Conservation (phyloP, 2,113 vertebrate genomes). For the Promerops cafer region DNA sequence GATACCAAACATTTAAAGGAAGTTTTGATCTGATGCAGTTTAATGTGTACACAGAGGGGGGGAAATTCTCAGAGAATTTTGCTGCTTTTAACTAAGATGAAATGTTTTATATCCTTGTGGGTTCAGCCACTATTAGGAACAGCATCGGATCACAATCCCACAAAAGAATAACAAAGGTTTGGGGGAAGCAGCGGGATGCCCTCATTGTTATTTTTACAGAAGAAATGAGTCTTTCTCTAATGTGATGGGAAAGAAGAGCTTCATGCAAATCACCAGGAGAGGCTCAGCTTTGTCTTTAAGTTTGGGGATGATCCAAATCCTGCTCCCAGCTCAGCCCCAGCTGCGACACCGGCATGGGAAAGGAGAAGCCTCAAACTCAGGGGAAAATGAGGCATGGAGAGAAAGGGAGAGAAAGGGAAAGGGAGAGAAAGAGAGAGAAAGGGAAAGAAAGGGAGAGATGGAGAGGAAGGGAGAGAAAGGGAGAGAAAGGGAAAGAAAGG, state of each 20-base stretch:
- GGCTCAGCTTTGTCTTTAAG: neutral
- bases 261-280: neutral
- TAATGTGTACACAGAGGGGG: neutral
- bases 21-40: neutral
- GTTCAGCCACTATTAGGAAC: neutral
- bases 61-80: neutral
- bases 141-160: neutral
- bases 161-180: neutral
- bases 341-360: fast-evolving
- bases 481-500: neutral
- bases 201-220: neutral
- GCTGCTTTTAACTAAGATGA: neutral
- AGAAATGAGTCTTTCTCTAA: neutral
- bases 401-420: neutral
- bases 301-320: neutral
- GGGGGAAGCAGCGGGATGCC: neutral
- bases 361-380: fast-evolving
- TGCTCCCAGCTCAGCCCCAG: neutral
- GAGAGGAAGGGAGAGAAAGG: neutral
- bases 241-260: neutral
- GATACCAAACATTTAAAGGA: neutral
- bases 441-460: neutral
- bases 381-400: neutral
- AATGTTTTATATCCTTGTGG: neutral
- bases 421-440: neutral